Base-by-base conservation (phyloP, 2,888 invertebrate species). In the Petrophora chlorosata region DNA sequence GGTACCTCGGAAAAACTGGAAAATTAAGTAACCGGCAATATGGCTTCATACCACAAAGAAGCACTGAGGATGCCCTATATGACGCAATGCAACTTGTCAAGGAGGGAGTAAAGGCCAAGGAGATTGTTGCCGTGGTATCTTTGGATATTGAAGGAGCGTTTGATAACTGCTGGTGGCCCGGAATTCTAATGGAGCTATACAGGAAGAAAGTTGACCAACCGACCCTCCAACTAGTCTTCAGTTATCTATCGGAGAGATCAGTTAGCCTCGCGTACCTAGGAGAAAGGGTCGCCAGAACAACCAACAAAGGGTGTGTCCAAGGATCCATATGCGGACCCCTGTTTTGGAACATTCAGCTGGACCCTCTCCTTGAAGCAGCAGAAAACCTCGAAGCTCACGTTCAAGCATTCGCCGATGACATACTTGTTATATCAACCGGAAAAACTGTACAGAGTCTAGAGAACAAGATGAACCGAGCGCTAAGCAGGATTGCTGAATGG, bases 291-390 rank as follows among this genome's bases (percentile, higher is more conserved):
- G n/a, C 13, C 1, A 29, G 22, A 8, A 10, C 8, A 8, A 40
- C 40, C 2, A 30, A 13, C 9, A 40, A 30, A 9, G 40, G 40
- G 2, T 40, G 40, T 16, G 10, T 39, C 1, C 39, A 39, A 19
- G 39, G 29, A 2, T 39, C 39, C 8, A 29, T 13, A 1, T 29
- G 39, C 7, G 39, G 39, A 3, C 29, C 39, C 12, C 26, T 39
- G 0, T 13, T 39, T 0, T 39, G 39, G 39, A 39, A 39, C 7
- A 16, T 39, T 1, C 39, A 29, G 29, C 19, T 39, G 5, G 9
- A 25, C 10, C 25, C n/a, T 2, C 2, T 25, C n/a, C 5, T 25
- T n/a, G 10, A 25, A 7, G 9, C 25, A 3, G n/a, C 25, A 2
- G 9, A 25, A 9, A 3, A 25, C 2, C 5, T n/a, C 2, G 25